Conservation (phyloP, 1,140 invertebrate species). For the Chlorops oryzae region DNA sequence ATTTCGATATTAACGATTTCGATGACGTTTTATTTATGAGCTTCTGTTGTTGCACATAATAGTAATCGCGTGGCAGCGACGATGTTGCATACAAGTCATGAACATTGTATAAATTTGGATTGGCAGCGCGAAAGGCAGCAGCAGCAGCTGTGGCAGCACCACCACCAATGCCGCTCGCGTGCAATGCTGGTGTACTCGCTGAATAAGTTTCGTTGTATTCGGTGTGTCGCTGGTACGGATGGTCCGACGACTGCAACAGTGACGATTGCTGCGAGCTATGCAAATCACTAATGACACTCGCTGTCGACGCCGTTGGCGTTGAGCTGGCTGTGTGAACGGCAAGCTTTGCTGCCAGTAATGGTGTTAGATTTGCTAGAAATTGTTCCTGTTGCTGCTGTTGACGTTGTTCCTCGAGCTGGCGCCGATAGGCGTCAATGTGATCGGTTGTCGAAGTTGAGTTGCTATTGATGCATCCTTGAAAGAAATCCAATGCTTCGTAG, state of each 20-base stretch:
- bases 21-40: slow-evolving; percentile 40
- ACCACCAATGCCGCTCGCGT: slow-evolving; percentile 7
- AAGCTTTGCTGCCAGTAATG: slow-evolving; percentile 37
- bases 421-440: slow-evolving; percentile 45
- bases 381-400: slow-evolving; percentile 46
- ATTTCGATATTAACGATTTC: slow-evolving; percentile 35
- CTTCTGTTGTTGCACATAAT: slow-evolving; percentile 43
- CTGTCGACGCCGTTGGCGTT: slow-evolving; percentile 19
- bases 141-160: not conserved
- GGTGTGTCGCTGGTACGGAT: slow-evolving; percentile 25
- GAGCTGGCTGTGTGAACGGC: slow-evolving; percentile 26
- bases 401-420: slow-evolving; percentile 45
- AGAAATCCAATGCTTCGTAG: slow-evolving; percentile 49
- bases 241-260: slow-evolving; percentile 27
- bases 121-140: slow-evolving; percentile 10
- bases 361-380: slow-evolving; percentile 39
- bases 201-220: slow-evolving; percentile 17
- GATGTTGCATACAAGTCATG: slow-evolving; percentile 36
- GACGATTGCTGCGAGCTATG: slow-evolving; percentile 30
- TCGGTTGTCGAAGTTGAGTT: slow-evolving; percentile 37
- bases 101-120: slow-evolving; percentile 12
- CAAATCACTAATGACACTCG: slow-evolving; percentile 30
- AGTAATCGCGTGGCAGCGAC: slow-evolving; percentile 40
- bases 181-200: slow-evolving; percentile 30
- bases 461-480: slow-evolving; percentile 48